These are phyloP conservation scores for Girardia tigrina DNA, from an alignment of 2,888 invertebrate species.

Conservation along the genomic window DNA sequence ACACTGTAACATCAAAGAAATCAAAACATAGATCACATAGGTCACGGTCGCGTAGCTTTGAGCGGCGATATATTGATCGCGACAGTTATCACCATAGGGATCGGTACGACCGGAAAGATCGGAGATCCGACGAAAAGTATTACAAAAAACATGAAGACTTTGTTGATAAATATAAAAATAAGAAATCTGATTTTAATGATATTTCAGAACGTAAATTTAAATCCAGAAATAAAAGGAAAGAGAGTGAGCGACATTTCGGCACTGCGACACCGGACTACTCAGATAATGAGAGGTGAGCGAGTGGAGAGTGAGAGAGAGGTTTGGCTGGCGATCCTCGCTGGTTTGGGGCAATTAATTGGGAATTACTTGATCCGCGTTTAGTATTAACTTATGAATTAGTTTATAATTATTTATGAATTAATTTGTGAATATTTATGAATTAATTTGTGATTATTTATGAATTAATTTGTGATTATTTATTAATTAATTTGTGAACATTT, in stretches of 20 bases:
- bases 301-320: no score
- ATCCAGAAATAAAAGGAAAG: slow-evolving; percentile 1
- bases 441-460: no score
- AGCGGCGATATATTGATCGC: neutral
- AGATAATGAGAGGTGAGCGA: no score
- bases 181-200: slow-evolving; percentile 18
- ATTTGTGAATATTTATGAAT: no score
- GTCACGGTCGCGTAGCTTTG: slow-evolving; percentile 4
- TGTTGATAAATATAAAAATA: slow-evolving; percentile 23
- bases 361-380: no score
- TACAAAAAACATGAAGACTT: slow-evolving; percentile 23
- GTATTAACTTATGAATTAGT: no score
- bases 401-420: no score
- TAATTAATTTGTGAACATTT: no score
- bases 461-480: no score
- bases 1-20: no score
- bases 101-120: slow-evolving; percentile 14
- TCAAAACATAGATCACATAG: slow-evolving; percentile 7
- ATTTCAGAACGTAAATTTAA: slow-evolving; percentile 15
- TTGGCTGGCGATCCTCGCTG: no score
- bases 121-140: slow-evolving; percentile 15
- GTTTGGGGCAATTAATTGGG: no score
- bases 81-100: slow-evolving; percentile 7
- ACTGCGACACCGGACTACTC: neutral
- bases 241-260: neutral